Evolutionary conservation across 2,797 vertebrate genomes (phyloP), one percentile per base, ranked within the genome.

Genomic region (Chelidonichthys spinosus): DNA sequence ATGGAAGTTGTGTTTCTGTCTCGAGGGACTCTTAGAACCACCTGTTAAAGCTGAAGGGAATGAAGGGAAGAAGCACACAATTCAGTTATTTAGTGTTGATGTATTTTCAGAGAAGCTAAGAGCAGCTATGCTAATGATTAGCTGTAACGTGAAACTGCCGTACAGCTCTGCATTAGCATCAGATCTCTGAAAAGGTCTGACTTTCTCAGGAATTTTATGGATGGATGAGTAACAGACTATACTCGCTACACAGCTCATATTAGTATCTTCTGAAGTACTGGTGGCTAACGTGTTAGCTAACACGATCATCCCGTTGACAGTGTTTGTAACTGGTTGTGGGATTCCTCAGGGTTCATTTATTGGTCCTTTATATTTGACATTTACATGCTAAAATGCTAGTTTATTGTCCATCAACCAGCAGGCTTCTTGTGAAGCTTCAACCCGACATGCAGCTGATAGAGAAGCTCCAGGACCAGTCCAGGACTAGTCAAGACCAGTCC

Each of bases 311-410:
- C 11, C 13, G 3, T 11, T 13, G 42, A 9, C 3, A 42, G 11
- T n/a, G 14, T n/a, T 7, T 9, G 3, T 43, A 1, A 11, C 4
- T n/a, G 17, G 4, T 14, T 43, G 33, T 69, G 42, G 36, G 14
- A 50, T 56, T 61, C 67, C 50, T 66, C 55, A 62, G 61, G 66
- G 66, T 32, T 65, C 54, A 37, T 0, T 4, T 15, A 7, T 63
- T 4, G n/a, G 52, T 72, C 58, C 44, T 72, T 33, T 35, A 25
- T 13, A 15, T 11, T 73, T 62, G 62, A 4, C 18, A 0, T 33
- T 25, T 62, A 53, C 33, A 25, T 35, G 37, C 8, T 25, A 25
- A 25, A 25, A 25, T 25, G 25, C 25, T 25, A 25, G 25, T 25
- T 25, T 25, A 25, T 25, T 25, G 25, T 25, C 25, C 25, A 25